Base-by-base conservation (phyloP, 2,888 invertebrate genomes). In the Plebejus argus region DNA sequence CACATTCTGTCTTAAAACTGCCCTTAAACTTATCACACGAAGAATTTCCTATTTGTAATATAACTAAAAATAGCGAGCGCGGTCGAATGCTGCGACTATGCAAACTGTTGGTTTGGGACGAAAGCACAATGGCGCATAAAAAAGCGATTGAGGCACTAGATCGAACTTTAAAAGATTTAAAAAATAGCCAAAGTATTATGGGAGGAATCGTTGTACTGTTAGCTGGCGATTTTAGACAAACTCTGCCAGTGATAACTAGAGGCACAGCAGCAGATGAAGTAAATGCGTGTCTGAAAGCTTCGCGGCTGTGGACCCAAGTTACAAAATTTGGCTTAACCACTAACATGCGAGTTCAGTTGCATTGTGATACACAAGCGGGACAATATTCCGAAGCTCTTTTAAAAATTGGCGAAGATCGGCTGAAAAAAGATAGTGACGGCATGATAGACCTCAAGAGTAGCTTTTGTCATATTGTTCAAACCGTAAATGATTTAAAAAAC, bases 201-300 rank as follows among this genome's bases (percentile, higher is more conserved):
- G 81, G 81, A 8, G 81, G 82, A 0, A 70, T 81, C 61, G 78
- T 80, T 4, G 79, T 82, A 1, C 72, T 82, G 5, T 77, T 81
- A 5, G 77, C 81, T 70, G 81, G 82, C 8, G 82, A 83, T 71
- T 83, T 83, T 61, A 39, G 82, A 35, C 82, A 82, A 70, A 82
- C 77, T 0, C 76, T 82, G 0, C 82, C 81, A 0, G 80, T 83
- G 0, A 80, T 79, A 18, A 39, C 75, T 6, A 80, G 78, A 56
- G 81, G 77, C 45, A 83, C 82, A 0, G 56, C 79, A 2, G 82
- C 80, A 78, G 82, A 83, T 78, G 82, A 82, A 76, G 81, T 82
- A 70, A 82, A 82, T 56, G 81, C 82, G 1, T 82, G 82, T 79
- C 75, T 83, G 45, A 83, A 83, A 77, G 80, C 80, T 15, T 83